Percentiles rank a stretch among this genome's conserved stretches.
Conservation (phyloP, 2,797 vertebrate species). For the Oreonectes daqikongensis region DNA sequence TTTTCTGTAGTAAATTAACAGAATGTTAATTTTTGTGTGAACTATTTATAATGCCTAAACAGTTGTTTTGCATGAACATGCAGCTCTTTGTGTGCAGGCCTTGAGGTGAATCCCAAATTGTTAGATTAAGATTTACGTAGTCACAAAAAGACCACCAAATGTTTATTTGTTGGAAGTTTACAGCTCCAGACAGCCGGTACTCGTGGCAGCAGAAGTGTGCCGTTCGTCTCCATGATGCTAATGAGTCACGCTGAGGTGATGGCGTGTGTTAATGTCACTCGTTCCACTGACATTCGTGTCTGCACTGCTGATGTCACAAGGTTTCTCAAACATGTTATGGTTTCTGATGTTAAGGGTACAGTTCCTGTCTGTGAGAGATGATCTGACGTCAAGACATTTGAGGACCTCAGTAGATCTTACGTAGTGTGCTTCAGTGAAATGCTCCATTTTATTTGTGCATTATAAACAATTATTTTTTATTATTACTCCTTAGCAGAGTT, state of each 20-base stretch:
- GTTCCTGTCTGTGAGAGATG: background rate
- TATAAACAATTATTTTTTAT: too few relatives aligned
- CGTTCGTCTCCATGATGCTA: background rate
- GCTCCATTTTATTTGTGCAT: too few relatives aligned
- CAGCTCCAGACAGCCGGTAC: background rate
- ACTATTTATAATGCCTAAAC: too few relatives aligned
- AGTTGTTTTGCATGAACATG: too few relatives aligned
- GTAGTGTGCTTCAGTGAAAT: too few relatives aligned
- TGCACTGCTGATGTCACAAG: too few relatives aligned
- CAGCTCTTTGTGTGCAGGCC: too few relatives aligned
- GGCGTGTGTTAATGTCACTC: slow-evolving; percentile 12
- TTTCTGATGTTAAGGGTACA: background rate
- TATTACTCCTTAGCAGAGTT: too few relatives aligned
- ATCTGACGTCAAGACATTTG: background rate
- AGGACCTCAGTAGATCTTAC: background rate
- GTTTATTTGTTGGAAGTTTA: background rate
- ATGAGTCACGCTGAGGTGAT: slow-evolving; percentile 17
- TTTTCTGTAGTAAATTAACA: too few relatives aligned
- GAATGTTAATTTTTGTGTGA: too few relatives aligned
- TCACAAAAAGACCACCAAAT: background rate
- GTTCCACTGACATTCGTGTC: slow-evolving; percentile 5
- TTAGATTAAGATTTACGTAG: background rate
- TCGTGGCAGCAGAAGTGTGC: slow-evolving; percentile 6
- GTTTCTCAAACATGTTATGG: background rate
- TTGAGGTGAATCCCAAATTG: background rate